Evolutionary conservation across 2,797 vertebrate species (phyloP).

Genomic region (Pteronotus mesoamericanus): DNA sequence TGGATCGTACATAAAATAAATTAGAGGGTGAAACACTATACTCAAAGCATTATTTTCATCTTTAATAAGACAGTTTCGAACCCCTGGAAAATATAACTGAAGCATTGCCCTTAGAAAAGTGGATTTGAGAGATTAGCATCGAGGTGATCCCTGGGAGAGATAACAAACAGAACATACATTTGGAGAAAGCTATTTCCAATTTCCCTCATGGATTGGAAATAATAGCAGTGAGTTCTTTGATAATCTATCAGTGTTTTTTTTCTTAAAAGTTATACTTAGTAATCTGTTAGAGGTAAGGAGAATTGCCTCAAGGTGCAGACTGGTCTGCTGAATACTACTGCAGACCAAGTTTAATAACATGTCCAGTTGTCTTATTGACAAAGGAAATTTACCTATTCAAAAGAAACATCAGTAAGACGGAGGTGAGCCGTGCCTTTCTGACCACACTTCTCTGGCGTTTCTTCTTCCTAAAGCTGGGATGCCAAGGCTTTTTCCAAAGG

Average conservation of each 20-base stretch:
- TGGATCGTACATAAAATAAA: slow-evolving; percentile 42
- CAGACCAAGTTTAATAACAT: neutral
- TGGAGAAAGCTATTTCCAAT: neutral
- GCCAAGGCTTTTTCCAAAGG: neutral
- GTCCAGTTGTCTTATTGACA: neutral
- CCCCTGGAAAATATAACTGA: slow-evolving; percentile 39
- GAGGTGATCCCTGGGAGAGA: neutral
- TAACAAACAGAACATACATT: neutral
- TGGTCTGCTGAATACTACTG: neutral
- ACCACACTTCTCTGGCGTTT: neutral
- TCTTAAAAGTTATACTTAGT: neutral
- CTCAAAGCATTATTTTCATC: slow-evolving; percentile 47
- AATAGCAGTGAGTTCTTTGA: neutral
- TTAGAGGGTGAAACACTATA: slow-evolving; percentile 19
- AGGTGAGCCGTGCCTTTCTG: neutral
- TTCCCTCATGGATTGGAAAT: neutral
- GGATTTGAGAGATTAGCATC: slow-evolving; percentile 2
- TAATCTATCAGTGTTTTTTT: neutral
- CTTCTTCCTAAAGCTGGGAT: neutral
- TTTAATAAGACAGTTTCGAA: slow-evolving; percentile 41
- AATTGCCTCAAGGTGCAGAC: neutral
- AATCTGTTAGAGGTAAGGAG: neutral
- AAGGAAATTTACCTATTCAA: neutral
- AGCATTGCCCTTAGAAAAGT: slow-evolving; percentile 11
- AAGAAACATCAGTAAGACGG: neutral